These are phyloP conservation scores for Azorinus chamasolen DNA, from an alignment of 2,888 invertebrate species.

Conservation along the genomic window DNA sequence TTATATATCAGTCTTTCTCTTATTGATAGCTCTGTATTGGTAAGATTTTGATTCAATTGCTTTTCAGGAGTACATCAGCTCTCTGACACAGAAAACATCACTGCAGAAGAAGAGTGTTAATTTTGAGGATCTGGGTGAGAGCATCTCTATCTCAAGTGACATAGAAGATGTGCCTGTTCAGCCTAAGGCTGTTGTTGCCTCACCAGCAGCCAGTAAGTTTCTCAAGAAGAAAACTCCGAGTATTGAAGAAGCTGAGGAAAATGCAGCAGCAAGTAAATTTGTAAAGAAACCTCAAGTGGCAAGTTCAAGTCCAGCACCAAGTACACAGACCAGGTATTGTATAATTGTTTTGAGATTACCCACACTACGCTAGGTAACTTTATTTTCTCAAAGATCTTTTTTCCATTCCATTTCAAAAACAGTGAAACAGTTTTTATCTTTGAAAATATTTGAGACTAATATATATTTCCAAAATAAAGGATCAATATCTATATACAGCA, in stretches of 20 bases:
- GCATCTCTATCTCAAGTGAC: slow-evolving; percentile 80
- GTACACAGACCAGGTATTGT: slow-evolving; percentile 42
- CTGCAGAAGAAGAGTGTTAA: slow-evolving; percentile 74
- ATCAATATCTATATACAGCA: too few species aligned
- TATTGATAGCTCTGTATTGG: too few species aligned
- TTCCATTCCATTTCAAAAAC: too few species aligned
- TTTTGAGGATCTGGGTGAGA: slow-evolving; percentile 80
- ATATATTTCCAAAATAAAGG: too few species aligned
- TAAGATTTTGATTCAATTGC: background rate
- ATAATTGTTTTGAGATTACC: too few species aligned
- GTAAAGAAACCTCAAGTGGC: slow-evolving; percentile 67
- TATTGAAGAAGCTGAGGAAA: slow-evolving; percentile 18
- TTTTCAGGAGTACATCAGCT: slow-evolving; percentile 75
- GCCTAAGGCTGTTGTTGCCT: slow-evolving; percentile 47
- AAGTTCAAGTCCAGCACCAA: slow-evolving; percentile 55
- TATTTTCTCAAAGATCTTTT: too few species aligned
- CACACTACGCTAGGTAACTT: too few species aligned
- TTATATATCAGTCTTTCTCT: too few species aligned
- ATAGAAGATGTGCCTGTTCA: slow-evolving; percentile 57
- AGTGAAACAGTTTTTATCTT: too few species aligned
- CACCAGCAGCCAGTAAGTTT: slow-evolving; percentile 73
- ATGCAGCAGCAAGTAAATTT: slow-evolving; percentile 54
- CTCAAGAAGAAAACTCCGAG: slow-evolving; percentile 74
- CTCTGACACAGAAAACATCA: slow-evolving; percentile 75
- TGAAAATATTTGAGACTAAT: too few species aligned